Percentiles rank a stretch among this genome's conserved stretches.
phyloP scores from a whole-genome alignment of 2,113 vertebrate genomes.

The Eulacestoma nigropectus region DNA sequence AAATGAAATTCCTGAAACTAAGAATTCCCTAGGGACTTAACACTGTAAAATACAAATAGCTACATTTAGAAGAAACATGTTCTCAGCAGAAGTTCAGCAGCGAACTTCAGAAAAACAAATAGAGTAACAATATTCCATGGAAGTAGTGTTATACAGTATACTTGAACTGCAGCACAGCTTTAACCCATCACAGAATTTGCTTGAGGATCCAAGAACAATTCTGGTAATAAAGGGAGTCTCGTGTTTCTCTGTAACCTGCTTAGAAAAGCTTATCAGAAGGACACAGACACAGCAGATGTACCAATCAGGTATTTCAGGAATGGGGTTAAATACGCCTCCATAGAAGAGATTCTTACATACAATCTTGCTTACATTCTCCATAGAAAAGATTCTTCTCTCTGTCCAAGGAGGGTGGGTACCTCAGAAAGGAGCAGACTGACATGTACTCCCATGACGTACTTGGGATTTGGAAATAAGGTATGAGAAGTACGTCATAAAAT shows the following conservation, averaged over 20 bases:
- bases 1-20: background rate
- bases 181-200: background rate
- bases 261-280: background rate
- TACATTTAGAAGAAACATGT: background rate
- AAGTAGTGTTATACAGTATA: background rate
- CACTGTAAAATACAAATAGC: background rate
- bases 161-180: background rate
- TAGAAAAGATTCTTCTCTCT: background rate
- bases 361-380: background rate
- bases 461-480: background rate
- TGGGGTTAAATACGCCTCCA: background rate
- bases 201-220: background rate
- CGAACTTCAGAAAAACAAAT: background rate
- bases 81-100: background rate
- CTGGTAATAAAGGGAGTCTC: background rate
- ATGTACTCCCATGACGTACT: fast-evolving
- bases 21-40: background rate
- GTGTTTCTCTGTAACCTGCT: background rate
- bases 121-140: background rate
- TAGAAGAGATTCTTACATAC: background rate
- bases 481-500: background rate
- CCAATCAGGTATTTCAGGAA: background rate
- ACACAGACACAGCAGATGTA: background rate
- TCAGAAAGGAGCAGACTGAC: background rate
- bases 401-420: background rate